Conservation (phyloP, 2,797 vertebrate genomes). For the Todus mexicanus region DNA sequence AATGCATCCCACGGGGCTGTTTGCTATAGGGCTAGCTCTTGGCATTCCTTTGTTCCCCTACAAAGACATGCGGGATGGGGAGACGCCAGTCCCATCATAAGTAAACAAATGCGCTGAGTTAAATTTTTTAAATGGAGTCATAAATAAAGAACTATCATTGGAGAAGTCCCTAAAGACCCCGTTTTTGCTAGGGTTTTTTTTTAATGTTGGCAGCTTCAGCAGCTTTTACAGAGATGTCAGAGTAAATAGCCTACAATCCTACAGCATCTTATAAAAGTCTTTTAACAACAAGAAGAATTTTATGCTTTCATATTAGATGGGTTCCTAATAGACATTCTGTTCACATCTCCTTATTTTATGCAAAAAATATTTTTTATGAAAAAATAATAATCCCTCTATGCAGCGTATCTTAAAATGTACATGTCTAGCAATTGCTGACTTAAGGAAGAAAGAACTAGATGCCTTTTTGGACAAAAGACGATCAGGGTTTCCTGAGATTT, state of each 20-base stretch:
- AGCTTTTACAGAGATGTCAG: conserved; percentile 47
- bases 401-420: conserved; percentile 21
- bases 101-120: conserved; percentile 21
- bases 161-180: conserved; percentile 37
- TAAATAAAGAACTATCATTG: conserved; percentile 43
- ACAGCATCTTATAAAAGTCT: conserved; percentile 22
- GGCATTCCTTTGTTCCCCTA: not conserved
- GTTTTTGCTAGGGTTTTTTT: not conserved
- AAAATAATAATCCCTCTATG: conserved; percentile 7
- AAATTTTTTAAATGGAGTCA: conserved; percentile 44
- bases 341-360: conserved; percentile 21
- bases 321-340: conserved; percentile 46
- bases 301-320: conserved; percentile 24
- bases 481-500: conserved; percentile 27
- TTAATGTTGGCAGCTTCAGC: conserved; percentile 34
- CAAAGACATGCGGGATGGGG: not conserved
- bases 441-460: not conserved
- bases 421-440: conserved; percentile 16
- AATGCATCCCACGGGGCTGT: not conserved
- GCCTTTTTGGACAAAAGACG: not conserved
- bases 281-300: conserved; percentile 30
- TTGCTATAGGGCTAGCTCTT: conserved; percentile 4
- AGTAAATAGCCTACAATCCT: conserved; percentile 52
- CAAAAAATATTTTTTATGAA: conserved; percentile 49
- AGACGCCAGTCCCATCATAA: not conserved